Evolutionary conservation across 2,113 vertebrate species (phyloP).

Genomic region (Rynchops niger): DNA sequence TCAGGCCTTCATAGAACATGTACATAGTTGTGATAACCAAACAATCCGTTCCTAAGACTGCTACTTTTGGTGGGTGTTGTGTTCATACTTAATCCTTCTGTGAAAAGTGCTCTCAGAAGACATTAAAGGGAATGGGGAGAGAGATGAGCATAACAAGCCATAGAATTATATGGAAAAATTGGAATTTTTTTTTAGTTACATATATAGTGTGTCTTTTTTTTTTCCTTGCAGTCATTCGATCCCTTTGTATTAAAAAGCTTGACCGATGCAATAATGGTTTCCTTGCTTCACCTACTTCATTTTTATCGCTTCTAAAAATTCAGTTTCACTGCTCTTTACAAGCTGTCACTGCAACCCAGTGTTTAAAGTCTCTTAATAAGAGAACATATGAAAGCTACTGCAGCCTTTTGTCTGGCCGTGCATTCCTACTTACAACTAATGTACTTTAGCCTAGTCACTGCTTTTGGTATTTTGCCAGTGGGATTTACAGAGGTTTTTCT

Average conservation of each 20-base stretch:
- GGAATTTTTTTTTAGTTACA: background rate
- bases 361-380: background rate
- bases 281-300: background rate
- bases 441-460: background rate
- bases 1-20: background rate
- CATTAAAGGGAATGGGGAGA: background rate
- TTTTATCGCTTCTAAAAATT: slow-evolving; percentile 11
- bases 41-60: background rate
- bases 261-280: background rate
- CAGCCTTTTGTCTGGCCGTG: background rate
- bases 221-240: background rate
- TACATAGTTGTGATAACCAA: background rate
- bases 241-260: background rate
- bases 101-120: background rate
- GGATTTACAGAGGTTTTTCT: background rate
- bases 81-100: background rate
- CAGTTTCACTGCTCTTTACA: background rate
- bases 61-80: background rate
- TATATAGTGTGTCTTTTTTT: background rate
- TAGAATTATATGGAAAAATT: background rate
- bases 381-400: background rate
- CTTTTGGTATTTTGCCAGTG: slow-evolving; percentile 42
- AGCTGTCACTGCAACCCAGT: background rate
- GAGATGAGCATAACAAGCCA: background rate
- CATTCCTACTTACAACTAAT: background rate